Base-by-base conservation (phyloP, 2,113 vertebrate genomes). In the Myodes glareolus region DNA sequence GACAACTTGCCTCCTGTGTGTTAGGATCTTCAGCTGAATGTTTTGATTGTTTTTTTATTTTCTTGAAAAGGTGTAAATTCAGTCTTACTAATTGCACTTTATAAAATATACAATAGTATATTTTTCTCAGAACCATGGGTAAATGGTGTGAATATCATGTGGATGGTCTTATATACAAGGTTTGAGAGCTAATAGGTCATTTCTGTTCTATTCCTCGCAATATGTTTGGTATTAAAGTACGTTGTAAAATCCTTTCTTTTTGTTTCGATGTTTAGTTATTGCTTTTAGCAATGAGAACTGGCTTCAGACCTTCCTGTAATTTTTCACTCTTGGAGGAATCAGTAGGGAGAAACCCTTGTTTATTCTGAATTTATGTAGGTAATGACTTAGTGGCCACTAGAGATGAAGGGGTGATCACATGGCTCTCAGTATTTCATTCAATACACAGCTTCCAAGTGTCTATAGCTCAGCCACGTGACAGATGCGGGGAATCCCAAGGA, bases 201-300 rank as follows among this genome's bases (percentile, higher is more conserved):
- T 95, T 96, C 31, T 93, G 7, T 76, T 92, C 27, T 89, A 25
- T 67, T 90, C 31, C 47, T 80, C 84, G 67, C 17, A 76, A 93
- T 17, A n/a, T 72, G 50, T 67, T 50, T 61, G 45, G 25, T 33
- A 39, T n/a, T 33, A 50, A 73, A 77, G 39, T 39, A 55, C 61
- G 0, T 63, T 95, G 39, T 89, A 95, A 95, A 88, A 23, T 31
- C 11, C 16, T 31, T 92, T 88, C 1, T 45, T 58, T 92, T 91
- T 75, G 33, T 39, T 84, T 94, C 72, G 13, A 27, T 63, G 4
- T 58, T 92, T 84, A 76, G 19, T 85, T 91, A 11, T 89, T 31
- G 31, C 47, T 86, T 70, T 87, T 50, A 68, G 77, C 50, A 90
- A 11, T 23, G 52, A n/a, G 58, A 92, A 29, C 58, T 94, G 61